Conservation (phyloP, 1,140 invertebrate species). For the Saccostrea cuccullata region DNA sequence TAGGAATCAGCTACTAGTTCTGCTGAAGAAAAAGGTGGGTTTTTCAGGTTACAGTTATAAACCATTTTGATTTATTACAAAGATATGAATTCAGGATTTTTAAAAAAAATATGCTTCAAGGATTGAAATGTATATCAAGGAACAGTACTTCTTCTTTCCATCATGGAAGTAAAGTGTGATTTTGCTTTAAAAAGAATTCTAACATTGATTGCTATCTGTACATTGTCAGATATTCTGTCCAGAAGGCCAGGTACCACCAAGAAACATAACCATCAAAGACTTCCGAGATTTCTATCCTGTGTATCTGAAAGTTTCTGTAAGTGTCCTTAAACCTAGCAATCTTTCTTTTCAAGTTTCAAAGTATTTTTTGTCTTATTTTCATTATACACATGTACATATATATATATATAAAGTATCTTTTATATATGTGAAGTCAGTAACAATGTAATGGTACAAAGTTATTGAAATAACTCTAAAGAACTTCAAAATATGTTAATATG, state of each 20-base stretch:
- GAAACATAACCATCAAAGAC: slow-evolving; percentile 78
- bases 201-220: too few species aligned
- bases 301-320: slow-evolving; percentile 88
- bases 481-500: not conserved
- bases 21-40: slow-evolving; percentile 83
- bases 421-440: not conserved
- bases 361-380: not conserved
- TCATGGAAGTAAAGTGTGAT: too few species aligned
- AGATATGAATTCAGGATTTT: too few species aligned
- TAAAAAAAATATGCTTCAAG: too few species aligned
- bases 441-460: not conserved
- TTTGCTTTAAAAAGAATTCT: too few species aligned
- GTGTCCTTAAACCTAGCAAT: not conserved
- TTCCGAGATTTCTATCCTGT: slow-evolving; percentile 95
- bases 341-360: slow-evolving; percentile 36
- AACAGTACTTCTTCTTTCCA: too few species aligned
- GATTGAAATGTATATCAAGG: too few species aligned
- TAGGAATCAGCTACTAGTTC: slow-evolving; percentile 74
- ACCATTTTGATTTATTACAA: too few species aligned
- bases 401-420: not conserved
- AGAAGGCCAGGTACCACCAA: slow-evolving; percentile 64
- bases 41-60: not conserved
- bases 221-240: slow-evolving; percentile 68
- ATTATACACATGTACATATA: too few species aligned
- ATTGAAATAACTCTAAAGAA: not conserved